Evolutionary conservation across 2,888 invertebrate genomes (phyloP), one percentile per base, ranked within the genome.

Genomic region (Lepidochrysops patricia): DNA sequence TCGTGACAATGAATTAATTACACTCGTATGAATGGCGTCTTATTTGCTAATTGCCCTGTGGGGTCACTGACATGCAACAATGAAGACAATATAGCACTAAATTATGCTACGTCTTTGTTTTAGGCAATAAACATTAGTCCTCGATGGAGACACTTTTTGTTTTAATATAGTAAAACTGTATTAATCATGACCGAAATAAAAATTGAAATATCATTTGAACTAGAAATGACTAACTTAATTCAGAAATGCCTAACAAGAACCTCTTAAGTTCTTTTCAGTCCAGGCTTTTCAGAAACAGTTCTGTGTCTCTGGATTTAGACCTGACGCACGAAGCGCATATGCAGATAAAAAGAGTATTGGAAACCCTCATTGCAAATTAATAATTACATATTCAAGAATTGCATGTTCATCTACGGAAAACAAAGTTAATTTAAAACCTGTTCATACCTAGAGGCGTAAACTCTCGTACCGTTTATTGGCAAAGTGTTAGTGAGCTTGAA

Each of bases 1-100:
- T 32, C 54, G 54, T 54, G 54, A 54, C 54, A 54, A 32, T 19
- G 29, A 29, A 54, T 54, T 54, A 54, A 54, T 54, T 54, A 27
- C 54, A 54, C 54, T 54, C 32, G 32, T 54, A 54, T 54, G 54
- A 29, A 54, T 54, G 25, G 26, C 25, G 50, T 54, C 54, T 29
- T 52, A 52, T 52, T 54, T 54, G 32, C 54, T 54, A 54, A 54
- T 54, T 54, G 32, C 27, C 13, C 13, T 27, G 9, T 32, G 12
- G 54, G 54, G 19, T 54, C 54, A 29, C 29, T 15, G 52, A 27
- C 15, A 29, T 54, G 13, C 29, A 29, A 19, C 29, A 43, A 43
- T 43, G 43, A 43, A 15, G 15, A 43, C 19, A 43, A 43, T 43
- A 43, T 19, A 19, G 19, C 19, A 43, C 43, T 43, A 43, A 43